Base-by-base conservation (phyloP, 2,113 vertebrate species). In the Sarotherodon lohbergeri region DNA sequence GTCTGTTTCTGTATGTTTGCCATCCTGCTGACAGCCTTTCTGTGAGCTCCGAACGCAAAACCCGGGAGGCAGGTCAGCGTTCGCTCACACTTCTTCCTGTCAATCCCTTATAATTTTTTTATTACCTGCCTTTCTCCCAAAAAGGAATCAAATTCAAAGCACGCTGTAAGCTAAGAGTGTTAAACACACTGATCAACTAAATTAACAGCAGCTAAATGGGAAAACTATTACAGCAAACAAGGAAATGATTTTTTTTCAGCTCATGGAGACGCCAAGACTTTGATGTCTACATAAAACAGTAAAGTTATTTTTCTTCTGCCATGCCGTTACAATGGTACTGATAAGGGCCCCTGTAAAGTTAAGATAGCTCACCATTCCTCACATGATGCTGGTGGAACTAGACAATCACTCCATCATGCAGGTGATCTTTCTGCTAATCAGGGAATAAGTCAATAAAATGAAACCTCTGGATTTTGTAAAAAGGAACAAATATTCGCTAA, bases 61-160 rank as follows among this genome's bases (percentile, higher is more conserved):
- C 85, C 84, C 71, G 1, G 68, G 50, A 59, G 92, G 86, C 86
- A 92, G 91, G 91, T 93, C 90, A 89, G 85, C 2, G 17, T 54
- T 89, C 78, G 48, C 81, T 89, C 89, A 16, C 17, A 59, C 85
- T 71, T 81, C 84, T 84, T 76, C 81, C 82, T 82, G 91, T 90
- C 88, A 90, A 48, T 76, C 79, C 59, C 27, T 54, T 46, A 27
- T 82, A 39, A 79, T 84, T 5, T 39, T 90, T 79, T 80, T 29
- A 81, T 86, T 29, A 50, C 10, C 16, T 1, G 29, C 16, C 43
- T 29, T 76, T 7, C 43, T 76, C 24, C 24, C 43, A 66, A 48
- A 32, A 63, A 56, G 41, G 14, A 73, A 82, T 68, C 56, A 55
- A 68, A 87, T 55, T 71, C 17, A 9, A 43, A 57, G 46, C 73